Conservation (phyloP, 2,797 vertebrate genomes). For the Enteromius fasciolatus region DNA sequence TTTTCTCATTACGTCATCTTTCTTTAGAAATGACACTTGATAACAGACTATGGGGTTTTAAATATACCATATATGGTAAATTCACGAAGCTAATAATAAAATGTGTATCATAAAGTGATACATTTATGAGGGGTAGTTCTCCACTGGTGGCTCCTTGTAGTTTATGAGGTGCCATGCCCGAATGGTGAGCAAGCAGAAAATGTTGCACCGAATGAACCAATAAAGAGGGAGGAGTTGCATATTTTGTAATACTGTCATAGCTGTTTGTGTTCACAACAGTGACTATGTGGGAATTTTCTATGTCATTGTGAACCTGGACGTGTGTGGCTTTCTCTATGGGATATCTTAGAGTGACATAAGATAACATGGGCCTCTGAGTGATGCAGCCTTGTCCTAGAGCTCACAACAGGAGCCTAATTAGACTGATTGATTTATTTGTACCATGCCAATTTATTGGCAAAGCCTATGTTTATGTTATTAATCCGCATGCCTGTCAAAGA, state of each 20-base stretch:
- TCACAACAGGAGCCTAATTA: constrained; percentile 4
- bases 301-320: background rate
- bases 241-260: background rate
- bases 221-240: background rate
- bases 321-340: background rate
- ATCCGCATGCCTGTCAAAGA: background rate
- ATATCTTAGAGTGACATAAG: background rate
- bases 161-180: background rate
- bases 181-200: background rate
- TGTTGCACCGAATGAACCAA: background rate
- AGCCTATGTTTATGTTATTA: background rate
- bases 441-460: background rate
- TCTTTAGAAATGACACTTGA: background rate
- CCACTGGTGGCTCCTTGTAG: background rate
- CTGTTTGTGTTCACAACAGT: background rate
- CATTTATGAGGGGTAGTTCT: background rate
- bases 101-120: background rate
- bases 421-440: background rate
- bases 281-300: background rate
- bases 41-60: background rate
- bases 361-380: constrained; percentile 1
- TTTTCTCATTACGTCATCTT: background rate
- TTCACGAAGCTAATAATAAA: background rate
- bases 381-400: background rate
- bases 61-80: background rate